These are phyloP conservation scores for Epizoanthus illoricatus DNA, from an alignment of 92 coral and sea anemone genomes.

Conservation along the genomic window DNA sequence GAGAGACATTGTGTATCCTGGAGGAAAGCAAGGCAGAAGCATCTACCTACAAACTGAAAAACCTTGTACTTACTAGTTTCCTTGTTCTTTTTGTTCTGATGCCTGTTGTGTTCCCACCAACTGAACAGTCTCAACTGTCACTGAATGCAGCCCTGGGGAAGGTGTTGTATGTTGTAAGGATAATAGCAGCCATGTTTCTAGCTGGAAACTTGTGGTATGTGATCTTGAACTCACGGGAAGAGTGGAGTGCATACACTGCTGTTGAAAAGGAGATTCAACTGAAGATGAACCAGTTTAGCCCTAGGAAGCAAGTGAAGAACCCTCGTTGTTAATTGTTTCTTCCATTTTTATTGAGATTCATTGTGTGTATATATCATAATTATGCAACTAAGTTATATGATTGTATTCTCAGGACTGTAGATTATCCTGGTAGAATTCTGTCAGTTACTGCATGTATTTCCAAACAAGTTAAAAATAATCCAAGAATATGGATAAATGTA, in stretches of 20 bases:
- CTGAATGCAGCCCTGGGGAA: constrained; percentile 30
- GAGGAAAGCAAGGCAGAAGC: constrained; percentile 25
- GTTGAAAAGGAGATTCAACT: constrained; percentile 25
- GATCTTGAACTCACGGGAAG: constrained; percentile 37
- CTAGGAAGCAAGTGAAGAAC: neutral
- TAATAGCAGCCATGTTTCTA: constrained; percentile 29
- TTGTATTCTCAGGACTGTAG: too few relatives aligned
- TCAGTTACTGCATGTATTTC: too few relatives aligned
- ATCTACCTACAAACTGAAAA: constrained; percentile 29
- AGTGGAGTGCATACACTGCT: constrained; percentile 42
- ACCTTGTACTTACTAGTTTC: constrained; percentile 8
- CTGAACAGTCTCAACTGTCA: constrained; percentile 1
- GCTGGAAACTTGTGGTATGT: constrained; percentile 31
- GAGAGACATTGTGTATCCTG: constrained; percentile 6
- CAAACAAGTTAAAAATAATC: too few relatives aligned
- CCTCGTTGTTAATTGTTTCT: neutral
- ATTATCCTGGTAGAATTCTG: too few relatives aligned
- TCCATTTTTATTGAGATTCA: neutral
- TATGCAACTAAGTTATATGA: too few relatives aligned
- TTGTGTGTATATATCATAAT: too few relatives aligned
- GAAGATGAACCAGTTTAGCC: constrained; percentile 31
- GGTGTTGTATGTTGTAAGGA: constrained; percentile 17
- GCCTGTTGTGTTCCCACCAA: constrained; percentile 35
- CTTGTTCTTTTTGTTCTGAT: constrained; percentile 24
- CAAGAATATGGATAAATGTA: too few relatives aligned